phyloP scores from a whole-genome alignment of 2,797 vertebrate species.

The Pangasius krempfi region DNA sequence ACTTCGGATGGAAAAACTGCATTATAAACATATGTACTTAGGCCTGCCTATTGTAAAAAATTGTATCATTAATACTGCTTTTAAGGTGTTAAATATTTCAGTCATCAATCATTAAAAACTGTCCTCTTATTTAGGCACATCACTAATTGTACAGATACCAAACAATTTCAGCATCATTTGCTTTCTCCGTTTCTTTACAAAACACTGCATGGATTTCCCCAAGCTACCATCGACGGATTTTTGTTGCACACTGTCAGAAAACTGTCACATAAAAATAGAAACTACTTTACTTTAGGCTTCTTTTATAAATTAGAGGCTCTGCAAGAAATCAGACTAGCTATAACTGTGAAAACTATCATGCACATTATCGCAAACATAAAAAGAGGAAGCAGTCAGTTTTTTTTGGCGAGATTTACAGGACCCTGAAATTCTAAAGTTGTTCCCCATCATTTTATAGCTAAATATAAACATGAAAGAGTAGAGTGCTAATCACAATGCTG shows the following conservation, averaged over 20 bases:
- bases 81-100: background rate
- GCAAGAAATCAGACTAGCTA: background rate
- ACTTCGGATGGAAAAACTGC: background rate
- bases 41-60: background rate
- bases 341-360: background rate
- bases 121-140: background rate
- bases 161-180: background rate
- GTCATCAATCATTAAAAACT: background rate
- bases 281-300: background rate
- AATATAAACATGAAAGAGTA: background rate
- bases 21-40: background rate
- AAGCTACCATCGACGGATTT: background rate
- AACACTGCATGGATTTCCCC: background rate
- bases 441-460: background rate
- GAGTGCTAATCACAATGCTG: background rate
- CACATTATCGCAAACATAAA: background rate
- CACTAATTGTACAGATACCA: background rate
- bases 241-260: background rate
- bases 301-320: background rate
- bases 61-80: background rate
- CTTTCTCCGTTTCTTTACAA: background rate
- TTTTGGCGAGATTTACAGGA: background rate
- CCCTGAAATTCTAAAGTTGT: background rate
- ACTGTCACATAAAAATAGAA: background rate
- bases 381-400: background rate